Evolutionary conservation across 2,797 vertebrate species (phyloP), one percentile per base, ranked within the genome.

Genomic region (Hypotaenidia philippensis): DNA sequence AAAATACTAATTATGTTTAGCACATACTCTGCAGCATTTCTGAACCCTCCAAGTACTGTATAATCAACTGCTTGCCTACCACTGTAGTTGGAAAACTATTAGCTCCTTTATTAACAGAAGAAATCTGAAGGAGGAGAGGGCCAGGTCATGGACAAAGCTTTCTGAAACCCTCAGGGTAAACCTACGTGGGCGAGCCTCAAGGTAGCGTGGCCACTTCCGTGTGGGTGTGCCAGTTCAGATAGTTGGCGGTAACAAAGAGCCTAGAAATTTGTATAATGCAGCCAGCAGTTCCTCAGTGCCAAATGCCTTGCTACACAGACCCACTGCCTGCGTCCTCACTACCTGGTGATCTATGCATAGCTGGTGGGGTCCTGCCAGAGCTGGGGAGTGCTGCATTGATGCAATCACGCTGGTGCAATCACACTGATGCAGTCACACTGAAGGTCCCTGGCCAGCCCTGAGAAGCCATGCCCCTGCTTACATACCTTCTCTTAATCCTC

Each of bases 181-280:
- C 21, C 15, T 31, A 5, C 0, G 1, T 3, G 32, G 53, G 68
- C 26, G 34, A 44, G 22, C 11, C 32, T 25, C 44, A 64, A 70
- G 53, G 29, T 36, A 68, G 38, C 31, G 31, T 0, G 1, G 53
- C 53, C 69, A 9, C 0, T 0, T 41, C 64, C 23, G 12, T 15
- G 11, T 5, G 12, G 6, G 13, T 32, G 36, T 8, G 32, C 6
- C 50, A 41, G 17, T 15, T 41, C 8, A 17, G 64, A 85, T 13
- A 59, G 61, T 5, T 57, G 9, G 27, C 0, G 0, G 47, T 40
- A 65, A 57, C 26, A 64, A 60, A 66, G 74, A 29, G 14, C 27
- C 19, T 74, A 84, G 32, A 45, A 68, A 61, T 1, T 3, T 11
- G 31, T 38, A 53, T 6, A 49, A 34, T 18, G 45, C 29, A 65